Evolutionary conservation across 2,113 vertebrate genomes (phyloP).

Genomic region (Machaerirhynchus nigripectus): DNA sequence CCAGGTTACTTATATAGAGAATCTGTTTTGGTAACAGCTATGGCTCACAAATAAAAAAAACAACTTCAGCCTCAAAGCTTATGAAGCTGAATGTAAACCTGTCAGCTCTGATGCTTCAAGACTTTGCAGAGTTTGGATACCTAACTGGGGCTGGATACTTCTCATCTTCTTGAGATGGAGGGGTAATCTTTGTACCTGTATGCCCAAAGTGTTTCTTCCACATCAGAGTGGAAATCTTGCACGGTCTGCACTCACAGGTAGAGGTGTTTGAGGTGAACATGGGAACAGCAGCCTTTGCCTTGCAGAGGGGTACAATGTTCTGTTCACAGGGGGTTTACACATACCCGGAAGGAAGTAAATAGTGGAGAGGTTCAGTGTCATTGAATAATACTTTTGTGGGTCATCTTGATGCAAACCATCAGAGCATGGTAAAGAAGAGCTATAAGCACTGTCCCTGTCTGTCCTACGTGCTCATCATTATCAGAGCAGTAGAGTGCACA

Average conservation of each 20-base stretch:
- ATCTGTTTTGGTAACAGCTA: background rate
- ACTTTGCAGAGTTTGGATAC: background rate
- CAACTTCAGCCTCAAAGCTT: background rate
- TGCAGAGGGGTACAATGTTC: background rate
- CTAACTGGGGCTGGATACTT: background rate
- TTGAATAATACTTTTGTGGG: accelerated
- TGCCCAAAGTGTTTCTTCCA: background rate
- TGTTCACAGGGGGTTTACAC: background rate
- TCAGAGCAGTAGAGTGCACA: background rate
- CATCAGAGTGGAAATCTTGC: background rate
- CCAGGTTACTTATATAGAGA: background rate
- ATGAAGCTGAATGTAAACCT: background rate
- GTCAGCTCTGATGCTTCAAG: background rate
- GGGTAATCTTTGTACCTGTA: background rate
- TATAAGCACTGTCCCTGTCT: background rate
- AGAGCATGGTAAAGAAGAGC: background rate
- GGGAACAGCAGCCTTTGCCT: background rate
- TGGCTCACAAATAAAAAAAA: background rate
- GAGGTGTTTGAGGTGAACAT: background rate
- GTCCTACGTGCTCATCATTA: accelerated
- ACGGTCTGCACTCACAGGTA: background rate
- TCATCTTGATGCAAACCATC: background rate
- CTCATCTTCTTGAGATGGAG: background rate
- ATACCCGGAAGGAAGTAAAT: background rate
- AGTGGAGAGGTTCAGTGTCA: background rate